Conservation (phyloP, 2,797 vertebrate genomes). For the Spinus pinus region DNA sequence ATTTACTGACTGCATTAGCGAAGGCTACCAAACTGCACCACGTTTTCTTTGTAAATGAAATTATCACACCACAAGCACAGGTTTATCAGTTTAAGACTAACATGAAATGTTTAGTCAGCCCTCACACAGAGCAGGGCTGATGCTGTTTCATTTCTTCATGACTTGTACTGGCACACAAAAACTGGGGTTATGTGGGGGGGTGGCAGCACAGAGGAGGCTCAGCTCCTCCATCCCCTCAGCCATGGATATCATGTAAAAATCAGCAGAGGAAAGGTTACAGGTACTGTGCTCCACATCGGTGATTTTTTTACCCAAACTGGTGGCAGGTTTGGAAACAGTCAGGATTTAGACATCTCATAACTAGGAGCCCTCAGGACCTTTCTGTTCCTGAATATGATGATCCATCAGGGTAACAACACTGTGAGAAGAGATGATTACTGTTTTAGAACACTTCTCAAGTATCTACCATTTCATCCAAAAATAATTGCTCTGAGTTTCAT, state of each 20-base stretch:
- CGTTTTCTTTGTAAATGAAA: background rate
- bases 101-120: background rate
- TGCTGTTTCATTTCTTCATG: background rate
- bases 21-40: background rate
- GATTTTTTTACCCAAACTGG: background rate
- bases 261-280: background rate
- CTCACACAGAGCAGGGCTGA: background rate
- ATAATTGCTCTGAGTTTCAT: background rate
- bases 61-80: fast-evolving
- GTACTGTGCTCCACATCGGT: background rate
- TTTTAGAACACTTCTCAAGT: background rate
- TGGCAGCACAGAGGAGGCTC: background rate
- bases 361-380: background rate
- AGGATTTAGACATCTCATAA: background rate
- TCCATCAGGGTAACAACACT: background rate
- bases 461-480: background rate
- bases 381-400: fast-evolving
- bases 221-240: background rate
- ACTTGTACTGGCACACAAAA: background rate
- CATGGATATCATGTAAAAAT: background rate
- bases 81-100: background rate
- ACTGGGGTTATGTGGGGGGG: fast-evolving
- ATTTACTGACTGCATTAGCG: fast-evolving
- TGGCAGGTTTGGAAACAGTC: background rate
- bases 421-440: background rate